Evolutionary conservation across 2,888 invertebrate species (phyloP), one percentile per base, ranked within the genome.

Genomic region (Coremacera marginata): DNA sequence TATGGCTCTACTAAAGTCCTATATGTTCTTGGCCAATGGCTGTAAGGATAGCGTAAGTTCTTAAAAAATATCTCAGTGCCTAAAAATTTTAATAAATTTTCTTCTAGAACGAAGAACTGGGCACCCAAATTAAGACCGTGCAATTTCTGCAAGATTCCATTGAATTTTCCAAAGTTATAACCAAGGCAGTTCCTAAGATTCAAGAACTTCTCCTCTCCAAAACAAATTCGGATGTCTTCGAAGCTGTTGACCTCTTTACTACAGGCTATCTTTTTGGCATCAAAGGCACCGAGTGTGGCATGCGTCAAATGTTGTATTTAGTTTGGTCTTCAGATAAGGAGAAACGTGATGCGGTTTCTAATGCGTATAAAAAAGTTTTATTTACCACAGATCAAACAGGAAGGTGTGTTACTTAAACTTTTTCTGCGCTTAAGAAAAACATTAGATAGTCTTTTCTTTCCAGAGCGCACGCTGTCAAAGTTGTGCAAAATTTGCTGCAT

Each of bases 191-290:
- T 76, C 92, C 92, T 0, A 89, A 94, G n/a, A 93, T 96, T 77
- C 93, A 93, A 81, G 91, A 93, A 25, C 89, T 97, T 84, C 90
- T 98, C 14, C 92, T 93, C 87, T 94, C 95, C 0, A 92, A 93
- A 81, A 92, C 92, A 79, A 92, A 94, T 5, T 92, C 94, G 0
- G 98, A 98, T 87, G 95, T 96, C 16, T 92, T 94, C 74, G 98
- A 98, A 88, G 95, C 98, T 0, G 94, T 98, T 34, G 94, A 95
- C 78, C 96, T 98, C 87, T 95, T 98, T 82, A 95, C 95, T 0
- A 92, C 94, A 0, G 95, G 95, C 0, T 94, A 93, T 84, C 92
- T 94, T 81, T 96, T 96, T 85, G 93, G 94, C 74, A 92, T 96
- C n/a, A 92, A 93, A 79, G 93, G 93, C 71, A 94, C 94, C 3